Percentiles rank a stretch among this genome's conserved stretches.
Conservation (phyloP, 1,140 invertebrate genomes). For the Caenorhabditis elegans region DNA sequence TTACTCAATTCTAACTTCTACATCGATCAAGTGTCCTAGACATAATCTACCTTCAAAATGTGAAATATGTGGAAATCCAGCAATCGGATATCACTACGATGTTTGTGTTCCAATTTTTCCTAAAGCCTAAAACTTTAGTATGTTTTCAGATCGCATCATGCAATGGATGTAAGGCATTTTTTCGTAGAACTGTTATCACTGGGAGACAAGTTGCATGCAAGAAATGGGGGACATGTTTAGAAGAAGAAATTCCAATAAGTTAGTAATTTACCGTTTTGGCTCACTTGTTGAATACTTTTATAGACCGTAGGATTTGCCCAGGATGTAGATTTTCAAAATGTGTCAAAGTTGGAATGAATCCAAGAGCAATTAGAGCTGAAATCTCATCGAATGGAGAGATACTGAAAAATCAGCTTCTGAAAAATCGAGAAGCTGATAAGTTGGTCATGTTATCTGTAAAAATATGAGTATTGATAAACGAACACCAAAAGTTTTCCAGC, state of each 20-base stretch:
- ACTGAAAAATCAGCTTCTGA: neutral
- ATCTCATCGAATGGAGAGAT: neutral
- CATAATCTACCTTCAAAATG: neutral
- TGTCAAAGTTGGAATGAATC: neutral
- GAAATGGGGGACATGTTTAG: too few species aligned
- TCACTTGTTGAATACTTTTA: too few species aligned
- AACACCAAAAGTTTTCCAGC: too few species aligned
- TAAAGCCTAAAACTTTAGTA: too few species aligned
- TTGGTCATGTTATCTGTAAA: too few species aligned
- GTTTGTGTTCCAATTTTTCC: neutral
- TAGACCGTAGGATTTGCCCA: too few species aligned
- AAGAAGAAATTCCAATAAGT: too few species aligned
- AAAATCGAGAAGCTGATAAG: neutral
- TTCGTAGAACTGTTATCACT: neutral
- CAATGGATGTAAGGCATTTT: neutral
- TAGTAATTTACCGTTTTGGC: too few species aligned
- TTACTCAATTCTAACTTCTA: too few species aligned
- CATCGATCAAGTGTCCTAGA: too few species aligned
- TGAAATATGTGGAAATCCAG: neutral
- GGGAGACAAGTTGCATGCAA: neutral
- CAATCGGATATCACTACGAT: neutral
- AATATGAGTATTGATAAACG: too few species aligned
- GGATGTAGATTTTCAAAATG: neutral
- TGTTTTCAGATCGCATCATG: neutral
- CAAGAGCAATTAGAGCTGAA: neutral